These are phyloP conservation scores for Eurystomus glaucurus DNA, from an alignment of 2,797 vertebrate genomes.

Conservation along the genomic window DNA sequence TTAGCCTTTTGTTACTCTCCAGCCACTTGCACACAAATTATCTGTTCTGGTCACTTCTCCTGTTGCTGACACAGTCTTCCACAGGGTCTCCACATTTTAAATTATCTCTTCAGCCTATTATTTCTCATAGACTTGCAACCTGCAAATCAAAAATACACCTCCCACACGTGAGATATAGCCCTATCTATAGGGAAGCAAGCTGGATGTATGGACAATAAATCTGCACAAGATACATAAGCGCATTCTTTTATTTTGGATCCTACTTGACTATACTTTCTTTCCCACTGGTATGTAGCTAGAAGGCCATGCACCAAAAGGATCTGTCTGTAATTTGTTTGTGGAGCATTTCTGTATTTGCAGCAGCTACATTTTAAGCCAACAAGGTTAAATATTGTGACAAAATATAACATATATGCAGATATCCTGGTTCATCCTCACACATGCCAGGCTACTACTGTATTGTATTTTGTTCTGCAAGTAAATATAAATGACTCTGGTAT, in stretches of 20 bases:
- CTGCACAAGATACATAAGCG: not conserved
- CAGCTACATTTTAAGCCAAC: not conserved
- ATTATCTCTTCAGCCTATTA: not conserved
- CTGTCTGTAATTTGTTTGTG: not conserved
- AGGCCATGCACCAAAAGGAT: not conserved
- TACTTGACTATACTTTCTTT: not conserved
- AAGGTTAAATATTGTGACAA: not conserved
- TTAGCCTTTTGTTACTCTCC: not conserved
- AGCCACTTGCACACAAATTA: not conserved
- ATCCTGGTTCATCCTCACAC: not conserved
- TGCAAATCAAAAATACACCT: not conserved
- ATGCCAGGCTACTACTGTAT: not conserved
- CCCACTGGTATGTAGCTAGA: not conserved
- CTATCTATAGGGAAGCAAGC: not conserved
- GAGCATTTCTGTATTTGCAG: not conserved
- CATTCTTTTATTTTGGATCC: not conserved
- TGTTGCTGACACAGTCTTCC: not conserved
- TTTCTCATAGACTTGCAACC: not conserved
- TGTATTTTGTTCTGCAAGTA: not conserved
- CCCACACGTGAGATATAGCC: not conserved
- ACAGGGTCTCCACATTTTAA: not conserved
- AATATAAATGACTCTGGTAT: not conserved
- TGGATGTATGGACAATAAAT: not conserved
- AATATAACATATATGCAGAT: not conserved
- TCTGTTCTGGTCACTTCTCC: not conserved